Evolutionary conservation across 1,140 invertebrate genomes (phyloP).

Genomic region (Microplitis demolitor): DNA sequence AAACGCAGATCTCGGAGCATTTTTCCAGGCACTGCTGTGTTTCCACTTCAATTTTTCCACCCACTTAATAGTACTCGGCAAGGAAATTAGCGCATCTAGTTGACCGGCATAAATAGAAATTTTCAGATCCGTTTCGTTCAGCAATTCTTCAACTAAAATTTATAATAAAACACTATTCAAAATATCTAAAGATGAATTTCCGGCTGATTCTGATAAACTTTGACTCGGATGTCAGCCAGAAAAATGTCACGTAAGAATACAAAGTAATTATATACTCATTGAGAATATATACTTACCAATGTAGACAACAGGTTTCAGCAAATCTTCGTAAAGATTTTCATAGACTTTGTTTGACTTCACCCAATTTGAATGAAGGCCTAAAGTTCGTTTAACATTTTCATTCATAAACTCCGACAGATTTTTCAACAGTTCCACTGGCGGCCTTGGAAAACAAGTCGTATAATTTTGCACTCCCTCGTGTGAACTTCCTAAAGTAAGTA

Average conservation of each 20-base stretch:
- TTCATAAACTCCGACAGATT: constrained; percentile 73
- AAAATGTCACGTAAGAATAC: not conserved
- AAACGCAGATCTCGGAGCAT: constrained; percentile 61
- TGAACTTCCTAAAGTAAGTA: no score
- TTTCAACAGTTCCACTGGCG: no score
- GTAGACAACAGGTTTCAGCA: constrained; percentile 82
- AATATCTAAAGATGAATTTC: not conserved
- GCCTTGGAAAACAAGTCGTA: no score
- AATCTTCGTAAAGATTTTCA: constrained; percentile 68
- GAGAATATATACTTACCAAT: constrained; percentile 61
- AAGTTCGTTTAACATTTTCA: constrained; percentile 67
- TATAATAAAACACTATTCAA: not conserved
- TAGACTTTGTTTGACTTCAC: constrained; percentile 71
- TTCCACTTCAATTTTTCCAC: constrained; percentile 72
- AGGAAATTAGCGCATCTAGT: constrained; percentile 75
- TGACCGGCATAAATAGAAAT: constrained; percentile 74
- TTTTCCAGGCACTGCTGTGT: constrained; percentile 62
- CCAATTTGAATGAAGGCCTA: constrained; percentile 68
- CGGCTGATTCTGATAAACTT: not conserved
- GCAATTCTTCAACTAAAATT: not conserved
- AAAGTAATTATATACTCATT: not conserved
- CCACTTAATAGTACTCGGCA: constrained; percentile 72
- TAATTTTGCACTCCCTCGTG: no score
- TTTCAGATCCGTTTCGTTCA: constrained; percentile 56
- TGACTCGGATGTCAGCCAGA: not conserved